Evolutionary conservation across 2,113 vertebrate species (phyloP).

Genomic region (Diadophis punctatus): DNA sequence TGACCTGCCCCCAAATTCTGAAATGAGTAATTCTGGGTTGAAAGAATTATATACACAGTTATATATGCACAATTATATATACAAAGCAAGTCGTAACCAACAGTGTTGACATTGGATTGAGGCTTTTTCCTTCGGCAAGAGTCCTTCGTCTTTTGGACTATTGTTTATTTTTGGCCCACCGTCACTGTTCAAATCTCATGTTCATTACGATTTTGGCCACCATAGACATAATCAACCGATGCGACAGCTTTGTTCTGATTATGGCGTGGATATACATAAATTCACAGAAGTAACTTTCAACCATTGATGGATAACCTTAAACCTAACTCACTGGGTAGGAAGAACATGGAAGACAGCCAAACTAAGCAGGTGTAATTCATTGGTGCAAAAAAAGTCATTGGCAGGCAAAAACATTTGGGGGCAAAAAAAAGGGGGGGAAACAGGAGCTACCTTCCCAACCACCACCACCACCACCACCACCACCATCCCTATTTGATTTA

Average conservation of each 20-base stretch:
- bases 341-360: neutral
- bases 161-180: neutral
- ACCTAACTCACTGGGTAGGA: neutral
- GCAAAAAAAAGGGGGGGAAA: neutral
- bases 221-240: neutral
- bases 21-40: neutral
- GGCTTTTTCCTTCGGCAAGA: neutral
- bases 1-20: constrained; percentile 7
- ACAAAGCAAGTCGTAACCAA: neutral
- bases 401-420: neutral
- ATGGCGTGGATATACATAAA: neutral
- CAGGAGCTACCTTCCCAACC: neutral
- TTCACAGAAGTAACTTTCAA: neutral
- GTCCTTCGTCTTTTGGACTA: neutral
- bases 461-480: neutral
- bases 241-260: neutral
- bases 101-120: neutral
- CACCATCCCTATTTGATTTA: neutral
- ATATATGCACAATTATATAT: neutral
- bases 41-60: neutral
- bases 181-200: neutral
- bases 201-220: neutral
- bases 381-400: neutral
- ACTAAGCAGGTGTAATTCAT: neutral
- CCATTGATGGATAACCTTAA: neutral